A percentile compares a stretch with the other conserved stretches of the same genome.
Evolutionary conservation across 2,888 invertebrate species (phyloP).

Genomic region (Trissolcus brochymenae): DNA sequence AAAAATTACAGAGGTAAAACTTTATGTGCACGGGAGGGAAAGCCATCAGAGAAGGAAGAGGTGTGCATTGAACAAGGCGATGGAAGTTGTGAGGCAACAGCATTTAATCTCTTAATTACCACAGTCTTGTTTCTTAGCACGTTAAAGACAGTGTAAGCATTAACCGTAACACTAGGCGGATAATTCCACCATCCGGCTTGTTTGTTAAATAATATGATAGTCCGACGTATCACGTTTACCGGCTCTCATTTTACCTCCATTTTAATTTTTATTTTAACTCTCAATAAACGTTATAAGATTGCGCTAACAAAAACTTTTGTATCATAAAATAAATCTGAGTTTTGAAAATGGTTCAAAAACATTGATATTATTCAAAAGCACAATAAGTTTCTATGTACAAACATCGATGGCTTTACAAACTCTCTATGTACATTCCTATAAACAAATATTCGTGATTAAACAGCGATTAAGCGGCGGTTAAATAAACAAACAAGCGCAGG

Average conservation of each 20-base stretch:
- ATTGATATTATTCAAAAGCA: no score
- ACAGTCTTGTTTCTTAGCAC: slow-evolving; percentile 58
- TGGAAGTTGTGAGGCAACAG: slow-evolving; percentile 67
- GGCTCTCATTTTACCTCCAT: slow-evolving; percentile 35
- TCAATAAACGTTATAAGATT: no score
- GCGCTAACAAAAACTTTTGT: no score
- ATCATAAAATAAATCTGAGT: no score
- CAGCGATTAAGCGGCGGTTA: slow-evolving; percentile 12
- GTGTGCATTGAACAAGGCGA: slow-evolving; percentile 7
- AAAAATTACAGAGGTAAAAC: slow-evolving; percentile 4
- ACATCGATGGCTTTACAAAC: background rate
- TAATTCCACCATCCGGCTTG: slow-evolving; percentile 75
- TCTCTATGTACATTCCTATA: slow-evolving; percentile 7
- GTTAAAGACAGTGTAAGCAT: slow-evolving; percentile 65
- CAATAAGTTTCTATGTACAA: no score
- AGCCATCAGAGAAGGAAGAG: slow-evolving; percentile 24
- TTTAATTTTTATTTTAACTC: slow-evolving; percentile 16
- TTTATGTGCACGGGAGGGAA: slow-evolving; percentile 7
- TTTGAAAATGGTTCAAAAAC: no score
- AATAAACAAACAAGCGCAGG: slow-evolving; percentile 41
- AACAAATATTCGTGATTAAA: slow-evolving; percentile 39
- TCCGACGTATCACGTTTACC: slow-evolving; percentile 52
- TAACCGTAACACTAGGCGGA: slow-evolving; percentile 70
- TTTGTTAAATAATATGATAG: slow-evolving; percentile 75
- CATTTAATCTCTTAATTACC: slow-evolving; percentile 75